A percentile compares a stretch with the other conserved stretches of the same genome.
Evolutionary conservation across 2,113 vertebrate species (phyloP).

Genomic region (Phaethon lepturus): DNA sequence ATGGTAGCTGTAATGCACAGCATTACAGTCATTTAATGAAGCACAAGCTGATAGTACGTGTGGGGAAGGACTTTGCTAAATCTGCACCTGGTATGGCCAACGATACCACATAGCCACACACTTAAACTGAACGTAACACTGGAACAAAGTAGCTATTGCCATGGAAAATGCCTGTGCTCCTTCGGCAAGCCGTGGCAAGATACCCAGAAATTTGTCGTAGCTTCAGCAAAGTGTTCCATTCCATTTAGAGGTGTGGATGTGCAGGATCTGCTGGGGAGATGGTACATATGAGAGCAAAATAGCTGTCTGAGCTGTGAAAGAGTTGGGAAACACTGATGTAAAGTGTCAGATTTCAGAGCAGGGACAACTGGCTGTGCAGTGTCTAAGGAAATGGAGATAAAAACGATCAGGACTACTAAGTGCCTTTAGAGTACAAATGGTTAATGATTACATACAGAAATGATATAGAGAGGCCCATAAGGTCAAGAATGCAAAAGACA

Average conservation of each 20-base stretch:
- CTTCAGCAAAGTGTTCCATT: background rate
- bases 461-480: background rate
- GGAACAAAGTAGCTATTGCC: background rate
- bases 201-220: background rate
- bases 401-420: background rate
- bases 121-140: background rate
- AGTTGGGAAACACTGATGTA: background rate
- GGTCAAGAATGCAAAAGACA: constrained; percentile 29
- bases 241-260: constrained; percentile 29
- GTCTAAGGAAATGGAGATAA: background rate
- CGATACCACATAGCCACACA: background rate
- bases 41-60: background rate
- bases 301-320: background rate
- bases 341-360: background rate
- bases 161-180: background rate
- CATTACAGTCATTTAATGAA: background rate
- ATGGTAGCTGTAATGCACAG: background rate
- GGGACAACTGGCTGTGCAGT: background rate
- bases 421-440: background rate
- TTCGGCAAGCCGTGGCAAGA: background rate
- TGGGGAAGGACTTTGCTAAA: background rate
- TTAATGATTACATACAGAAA: background rate
- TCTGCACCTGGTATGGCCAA: background rate
- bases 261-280: background rate
- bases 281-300: background rate